These are phyloP conservation scores for Lepidostoma basale DNA, from an alignment of 1,140 invertebrate species.

Conservation along the genomic window DNA sequence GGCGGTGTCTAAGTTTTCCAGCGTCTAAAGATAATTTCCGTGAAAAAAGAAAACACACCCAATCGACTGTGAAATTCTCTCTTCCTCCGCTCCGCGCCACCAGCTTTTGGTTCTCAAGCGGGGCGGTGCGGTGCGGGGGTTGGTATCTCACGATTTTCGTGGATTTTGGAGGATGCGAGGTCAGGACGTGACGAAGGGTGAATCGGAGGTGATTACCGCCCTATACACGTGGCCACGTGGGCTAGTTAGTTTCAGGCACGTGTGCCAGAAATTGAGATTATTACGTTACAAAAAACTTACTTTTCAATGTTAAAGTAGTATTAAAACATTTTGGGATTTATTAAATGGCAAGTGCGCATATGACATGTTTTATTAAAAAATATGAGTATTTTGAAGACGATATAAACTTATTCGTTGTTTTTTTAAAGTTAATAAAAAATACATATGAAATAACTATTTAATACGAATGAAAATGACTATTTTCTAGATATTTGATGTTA, in stretches of 20 bases:
- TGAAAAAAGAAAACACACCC: constrained; percentile 15
- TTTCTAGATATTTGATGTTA: no score
- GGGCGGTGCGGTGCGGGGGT: background rate
- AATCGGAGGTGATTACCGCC: constrained; percentile 43
- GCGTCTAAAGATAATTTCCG: background rate
- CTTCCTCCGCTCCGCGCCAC: background rate
- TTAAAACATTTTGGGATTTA: no score
- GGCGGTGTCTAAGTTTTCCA: constrained; percentile 3
- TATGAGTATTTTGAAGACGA: no score
- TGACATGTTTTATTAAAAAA: no score
- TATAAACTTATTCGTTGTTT: no score
- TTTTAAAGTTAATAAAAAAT: no score
- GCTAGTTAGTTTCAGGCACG: constrained; percentile 10
- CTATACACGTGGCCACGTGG: constrained; percentile 36
- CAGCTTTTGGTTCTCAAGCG: background rate
- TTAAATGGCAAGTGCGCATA: no score
- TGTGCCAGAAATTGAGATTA: constrained; percentile 15
- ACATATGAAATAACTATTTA: no score
- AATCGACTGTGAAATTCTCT: constrained; percentile 16
- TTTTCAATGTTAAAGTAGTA: no score
- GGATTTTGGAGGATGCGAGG: background rate
- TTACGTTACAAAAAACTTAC: no score
- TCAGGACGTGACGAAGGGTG: constrained; percentile 3
- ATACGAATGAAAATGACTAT: no score
- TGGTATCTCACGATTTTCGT: background rate